A percentile compares a stretch with the other conserved stretches of the same genome.
These are phyloP conservation scores for Stenichneumon culpator DNA, from an alignment of 2,888 invertebrate genomes.

Conservation along the genomic window DNA sequence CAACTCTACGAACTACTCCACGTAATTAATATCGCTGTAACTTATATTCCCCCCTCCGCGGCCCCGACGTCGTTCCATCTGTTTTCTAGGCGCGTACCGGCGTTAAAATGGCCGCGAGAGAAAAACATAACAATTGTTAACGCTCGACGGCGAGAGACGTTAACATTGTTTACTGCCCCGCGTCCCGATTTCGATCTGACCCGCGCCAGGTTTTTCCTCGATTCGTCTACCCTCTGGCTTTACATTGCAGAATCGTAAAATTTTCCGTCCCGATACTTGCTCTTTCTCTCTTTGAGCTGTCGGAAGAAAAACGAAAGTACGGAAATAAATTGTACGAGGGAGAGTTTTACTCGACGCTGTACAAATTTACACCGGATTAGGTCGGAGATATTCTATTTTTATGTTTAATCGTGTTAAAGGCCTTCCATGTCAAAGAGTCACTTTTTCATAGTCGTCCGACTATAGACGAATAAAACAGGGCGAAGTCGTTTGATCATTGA, in stretches of 20 bases:
- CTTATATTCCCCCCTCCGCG: constrained; percentile 20
- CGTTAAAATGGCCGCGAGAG: neutral
- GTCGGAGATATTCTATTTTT: neutral
- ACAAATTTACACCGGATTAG: neutral
- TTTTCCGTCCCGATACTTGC: neutral
- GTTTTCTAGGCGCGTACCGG: constrained; percentile 15
- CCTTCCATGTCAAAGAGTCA: neutral
- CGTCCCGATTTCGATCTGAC: constrained; percentile 23
- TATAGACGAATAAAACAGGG: no score
- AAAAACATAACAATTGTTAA: constrained; percentile 43
- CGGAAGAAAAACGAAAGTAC: neutral
- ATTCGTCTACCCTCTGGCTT: neutral
- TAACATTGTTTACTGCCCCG: constrained; percentile 18
- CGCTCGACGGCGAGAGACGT: constrained; percentile 22
- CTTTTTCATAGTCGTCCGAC: neutral
- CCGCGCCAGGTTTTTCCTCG: neutral
- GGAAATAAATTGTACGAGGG: neutral
- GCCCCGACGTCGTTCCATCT: constrained; percentile 19
- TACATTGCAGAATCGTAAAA: neutral
- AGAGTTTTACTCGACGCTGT: neutral
- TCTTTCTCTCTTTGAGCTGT: neutral
- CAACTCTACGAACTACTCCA: constrained; percentile 39
- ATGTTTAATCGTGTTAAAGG: neutral
- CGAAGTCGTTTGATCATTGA: no score
- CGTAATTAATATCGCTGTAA: constrained; percentile 48